Evolutionary conservation across 2,113 vertebrate genomes (phyloP).

Genomic region (Hucho hucho): DNA sequence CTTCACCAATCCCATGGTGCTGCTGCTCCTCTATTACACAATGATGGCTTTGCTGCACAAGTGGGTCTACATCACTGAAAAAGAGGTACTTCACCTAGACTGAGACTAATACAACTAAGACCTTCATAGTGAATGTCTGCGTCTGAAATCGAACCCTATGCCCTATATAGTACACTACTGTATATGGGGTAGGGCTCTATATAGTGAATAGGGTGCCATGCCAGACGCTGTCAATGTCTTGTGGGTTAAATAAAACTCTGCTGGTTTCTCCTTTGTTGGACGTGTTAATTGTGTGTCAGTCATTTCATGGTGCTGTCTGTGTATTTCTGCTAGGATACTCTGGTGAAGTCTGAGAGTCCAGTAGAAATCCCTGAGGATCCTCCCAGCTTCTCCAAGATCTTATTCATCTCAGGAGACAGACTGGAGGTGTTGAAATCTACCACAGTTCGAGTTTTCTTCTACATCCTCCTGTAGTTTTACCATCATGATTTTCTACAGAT

Average conservation of each 20-base stretch:
- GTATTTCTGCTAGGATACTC: slow-evolving; percentile 45
- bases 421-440: slow-evolving; percentile 56
- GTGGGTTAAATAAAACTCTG: not conserved
- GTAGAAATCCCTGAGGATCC: slow-evolving; percentile 51
- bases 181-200: no score
- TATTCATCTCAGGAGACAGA: slow-evolving; percentile 61
- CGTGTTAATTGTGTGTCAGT: not conserved
- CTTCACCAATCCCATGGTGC: slow-evolving; percentile 73
- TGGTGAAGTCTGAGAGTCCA: slow-evolving; percentile 46
- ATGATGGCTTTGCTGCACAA: slow-evolving; percentile 74
- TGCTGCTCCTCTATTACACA: slow-evolving; percentile 78
- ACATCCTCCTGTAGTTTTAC: not conserved
- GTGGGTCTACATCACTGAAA: slow-evolving; percentile 53
- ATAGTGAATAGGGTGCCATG: no score
- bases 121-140: not conserved
- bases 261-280: no score
- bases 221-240: not conserved
- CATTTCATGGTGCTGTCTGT: not conserved
- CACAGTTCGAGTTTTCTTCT: not conserved
- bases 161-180: no score
- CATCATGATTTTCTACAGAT: not conserved
- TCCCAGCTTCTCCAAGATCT: slow-evolving; percentile 65
- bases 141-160: no score
- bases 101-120: not conserved
- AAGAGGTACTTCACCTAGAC: slow-evolving; percentile 12